Evolutionary conservation across 1,140 invertebrate genomes (phyloP), one percentile per base, ranked within the genome.

Genomic region (Lordiphosa collinella): DNA sequence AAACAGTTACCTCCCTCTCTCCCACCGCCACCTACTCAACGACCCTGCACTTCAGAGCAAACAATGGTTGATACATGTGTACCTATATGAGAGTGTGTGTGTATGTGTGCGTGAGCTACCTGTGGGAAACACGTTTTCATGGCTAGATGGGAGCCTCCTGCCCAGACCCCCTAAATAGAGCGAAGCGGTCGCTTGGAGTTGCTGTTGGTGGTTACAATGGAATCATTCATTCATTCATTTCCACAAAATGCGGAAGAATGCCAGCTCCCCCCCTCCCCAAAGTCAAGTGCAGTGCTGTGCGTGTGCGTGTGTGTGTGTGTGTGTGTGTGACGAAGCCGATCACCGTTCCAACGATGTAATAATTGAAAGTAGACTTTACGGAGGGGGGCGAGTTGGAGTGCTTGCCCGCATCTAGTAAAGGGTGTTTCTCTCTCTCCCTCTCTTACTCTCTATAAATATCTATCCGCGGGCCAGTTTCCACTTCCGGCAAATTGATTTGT

Each of bases 41-140:
- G 25, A 29, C 25, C 25, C 25, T 29, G 25, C 25, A 29, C 25
- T 29, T 29, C 25, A 29, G 7, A 29, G 25, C 7, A 8, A 13
- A 7, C 12, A 12, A 12, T 36, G 1, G 12, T 48, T 49, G 29
- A 41, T 40, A 18, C 11, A 7, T 40, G 32, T 31, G 36, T 35
- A 35, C 31, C 36, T 43, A 31, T 68, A 34, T 11, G 14, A 11
- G 18, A 49, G 31, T 8, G 22, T 31, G 38, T 59, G 41, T 40
- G 36, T 47, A 29, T 38, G 48, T 53, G 53, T 47, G 56, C 31
- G 62, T 51, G 22, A 44, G 56, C 43, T 80, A 80, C 76, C 75
- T 80, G 76, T 80, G 76, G 76, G 71, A 80, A 80, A 80, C 76
- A 82, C 71, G 76, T 82, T 82, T 75, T 32, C 43, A 36, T 37